Conservation (phyloP, 2,113 vertebrate species). For the Elanus axillaris region DNA sequence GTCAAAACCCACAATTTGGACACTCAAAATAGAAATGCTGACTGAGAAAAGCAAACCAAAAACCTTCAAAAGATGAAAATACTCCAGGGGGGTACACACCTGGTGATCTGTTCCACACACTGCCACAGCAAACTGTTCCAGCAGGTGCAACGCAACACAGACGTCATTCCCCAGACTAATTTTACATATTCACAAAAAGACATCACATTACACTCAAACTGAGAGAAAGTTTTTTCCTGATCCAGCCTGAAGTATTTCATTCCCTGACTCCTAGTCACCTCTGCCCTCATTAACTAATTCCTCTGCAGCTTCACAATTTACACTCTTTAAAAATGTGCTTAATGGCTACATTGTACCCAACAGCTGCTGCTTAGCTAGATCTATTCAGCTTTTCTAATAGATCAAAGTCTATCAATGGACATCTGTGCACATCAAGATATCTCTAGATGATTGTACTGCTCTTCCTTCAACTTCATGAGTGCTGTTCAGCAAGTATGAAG, state of each 20-base stretch:
- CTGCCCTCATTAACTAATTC: not conserved
- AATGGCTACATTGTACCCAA: not conserved
- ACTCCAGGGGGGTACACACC: not conserved
- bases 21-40: not conserved
- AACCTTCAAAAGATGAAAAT: not conserved
- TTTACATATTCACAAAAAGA: not conserved
- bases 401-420: not conserved
- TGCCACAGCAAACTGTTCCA: not conserved
- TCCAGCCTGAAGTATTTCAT: not conserved
- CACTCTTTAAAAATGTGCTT: not conserved
- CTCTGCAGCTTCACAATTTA: not conserved
- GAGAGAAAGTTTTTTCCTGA: not conserved
- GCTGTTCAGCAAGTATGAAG: not conserved
- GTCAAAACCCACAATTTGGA: not conserved
- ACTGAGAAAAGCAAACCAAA: not conserved
- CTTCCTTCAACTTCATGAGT: not conserved
- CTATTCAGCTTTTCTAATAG: not conserved
- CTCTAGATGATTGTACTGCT: not conserved
- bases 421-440: not conserved
- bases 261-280: not conserved
- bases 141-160: not conserved
- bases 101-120: not conserved
- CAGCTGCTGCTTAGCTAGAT: not conserved
- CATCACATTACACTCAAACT: not conserved
- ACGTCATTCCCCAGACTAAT: not conserved